Evolutionary conservation across 2,888 invertebrate species (phyloP).

Genomic region (Drosophila mimica): DNA sequence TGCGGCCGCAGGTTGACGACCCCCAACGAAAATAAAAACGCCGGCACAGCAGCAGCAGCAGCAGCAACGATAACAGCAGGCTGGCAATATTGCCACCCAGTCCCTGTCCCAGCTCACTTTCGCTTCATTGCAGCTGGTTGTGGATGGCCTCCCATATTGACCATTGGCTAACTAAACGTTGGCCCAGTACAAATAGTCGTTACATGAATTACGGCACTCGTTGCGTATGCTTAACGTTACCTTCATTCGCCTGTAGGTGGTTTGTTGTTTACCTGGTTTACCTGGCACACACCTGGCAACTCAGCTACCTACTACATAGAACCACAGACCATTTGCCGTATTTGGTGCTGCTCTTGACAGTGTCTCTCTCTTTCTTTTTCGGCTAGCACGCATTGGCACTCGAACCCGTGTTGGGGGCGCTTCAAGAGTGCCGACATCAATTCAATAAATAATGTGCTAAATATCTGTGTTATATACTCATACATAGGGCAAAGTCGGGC

Average conservation of each 20-base stretch:
- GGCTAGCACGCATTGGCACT: conserved; percentile 70
- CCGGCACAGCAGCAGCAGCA: conserved; percentile 48
- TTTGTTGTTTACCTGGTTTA: conserved; percentile 41
- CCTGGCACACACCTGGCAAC: conserved; percentile 51
- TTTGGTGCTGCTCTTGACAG: conserved; percentile 49
- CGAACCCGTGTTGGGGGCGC: conserved; percentile 54
- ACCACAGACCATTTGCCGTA: conserved; percentile 34
- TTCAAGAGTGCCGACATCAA: conserved; percentile 41
- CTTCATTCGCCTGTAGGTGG: conserved; percentile 13
- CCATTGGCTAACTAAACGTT: conserved; percentile 13
- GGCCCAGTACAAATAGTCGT: conserved; percentile 2
- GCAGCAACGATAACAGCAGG: conserved; percentile 21
- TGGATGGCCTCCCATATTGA: conserved; percentile 20
- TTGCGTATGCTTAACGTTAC: conserved; percentile 65
- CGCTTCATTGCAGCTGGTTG: conserved; percentile 16
- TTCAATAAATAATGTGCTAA: conserved; percentile 66
- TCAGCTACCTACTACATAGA: conserved; percentile 25
- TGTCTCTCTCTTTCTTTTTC: conserved; percentile 23
- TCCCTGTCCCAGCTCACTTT: conserved; percentile 47
- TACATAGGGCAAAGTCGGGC: neutral
- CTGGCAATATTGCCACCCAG: conserved; percentile 33
- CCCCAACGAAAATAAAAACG: conserved; percentile 59
- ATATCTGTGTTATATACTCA: conserved; percentile 18
- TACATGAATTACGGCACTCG: conserved; percentile 40
- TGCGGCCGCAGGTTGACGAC: conserved; percentile 73